A percentile compares a stretch with the other conserved stretches of the same genome.
These are phyloP conservation scores for Altica lythri DNA, from an alignment of 2,888 invertebrate species.

Conservation along the genomic window DNA sequence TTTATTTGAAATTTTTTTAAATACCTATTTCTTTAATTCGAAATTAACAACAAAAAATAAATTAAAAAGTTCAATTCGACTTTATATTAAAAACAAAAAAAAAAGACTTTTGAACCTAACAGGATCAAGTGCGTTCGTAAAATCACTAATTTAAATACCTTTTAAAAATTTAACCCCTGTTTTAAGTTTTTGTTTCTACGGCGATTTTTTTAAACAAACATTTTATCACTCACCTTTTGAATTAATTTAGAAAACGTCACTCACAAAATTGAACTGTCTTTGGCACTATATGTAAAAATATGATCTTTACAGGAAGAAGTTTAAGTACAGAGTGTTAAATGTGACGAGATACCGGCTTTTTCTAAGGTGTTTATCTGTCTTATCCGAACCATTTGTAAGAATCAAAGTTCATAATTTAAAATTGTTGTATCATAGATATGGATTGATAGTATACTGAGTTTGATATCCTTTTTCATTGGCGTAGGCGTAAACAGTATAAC, in stretches of 20 bases:
- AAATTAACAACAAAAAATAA: too few species aligned
- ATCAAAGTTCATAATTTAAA: conserved; percentile 47
- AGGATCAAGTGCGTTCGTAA: too few species aligned
- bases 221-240: not conserved
- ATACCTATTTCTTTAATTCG: too few species aligned
- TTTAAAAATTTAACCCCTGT: too few species aligned
- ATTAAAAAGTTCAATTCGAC: too few species aligned
- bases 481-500: not conserved
- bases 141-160: not conserved
- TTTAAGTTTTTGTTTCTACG: too few species aligned
- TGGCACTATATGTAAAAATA: not conserved
- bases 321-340: conserved; percentile 24
- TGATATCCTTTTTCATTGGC: conserved; percentile 7
- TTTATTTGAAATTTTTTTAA: too few species aligned
- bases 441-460: conserved; percentile 13
- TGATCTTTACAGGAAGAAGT: conserved; percentile 7
- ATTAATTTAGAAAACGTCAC: not conserved
- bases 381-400: conserved; percentile 43
- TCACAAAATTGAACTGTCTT: not conserved
- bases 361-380: conserved; percentile 41
- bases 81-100: too few species aligned
- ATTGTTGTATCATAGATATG: conserved; percentile 21
- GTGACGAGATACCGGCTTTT: conserved; percentile 24
- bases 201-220: not conserved
- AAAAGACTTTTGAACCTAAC: too few species aligned